Conservation (phyloP, 2,888 invertebrate genomes). For the Neoitamus cyanurus region DNA sequence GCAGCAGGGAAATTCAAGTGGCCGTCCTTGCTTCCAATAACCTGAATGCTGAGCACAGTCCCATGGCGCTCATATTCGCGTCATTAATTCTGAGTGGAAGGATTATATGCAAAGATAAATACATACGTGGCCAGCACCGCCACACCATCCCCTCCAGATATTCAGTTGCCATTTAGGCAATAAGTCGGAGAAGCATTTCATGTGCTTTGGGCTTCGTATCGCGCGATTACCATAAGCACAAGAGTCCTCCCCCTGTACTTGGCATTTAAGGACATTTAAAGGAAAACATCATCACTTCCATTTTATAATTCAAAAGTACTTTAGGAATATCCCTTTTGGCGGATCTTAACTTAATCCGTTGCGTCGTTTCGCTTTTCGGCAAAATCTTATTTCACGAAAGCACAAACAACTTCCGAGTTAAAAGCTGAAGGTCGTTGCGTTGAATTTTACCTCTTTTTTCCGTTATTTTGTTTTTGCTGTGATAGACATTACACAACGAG, state of each 20-base stretch:
- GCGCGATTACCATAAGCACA: neutral
- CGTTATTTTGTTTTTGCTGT: neutral
- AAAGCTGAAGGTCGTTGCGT: neutral
- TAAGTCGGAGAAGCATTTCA: conserved; percentile 8
- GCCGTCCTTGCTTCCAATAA: neutral
- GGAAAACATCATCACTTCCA: neutral
- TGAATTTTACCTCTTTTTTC: neutral
- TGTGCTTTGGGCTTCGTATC: neutral
- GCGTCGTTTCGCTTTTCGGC: neutral
- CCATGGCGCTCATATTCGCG: neutral
- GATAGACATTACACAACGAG: neutral
- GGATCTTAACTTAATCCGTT: neutral
- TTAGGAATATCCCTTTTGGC: neutral
- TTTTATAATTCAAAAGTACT: conserved; percentile 28
- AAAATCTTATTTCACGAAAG: neutral
- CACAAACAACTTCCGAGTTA: neutral
- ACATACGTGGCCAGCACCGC: neutral
- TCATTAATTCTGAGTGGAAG: conserved; percentile 25
- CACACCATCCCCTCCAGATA: neutral
- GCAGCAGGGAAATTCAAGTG: conserved; percentile 15
- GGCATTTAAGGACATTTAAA: neutral
- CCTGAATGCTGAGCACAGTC: neutral
- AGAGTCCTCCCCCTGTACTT: neutral
- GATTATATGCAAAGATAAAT: conserved; percentile 14
- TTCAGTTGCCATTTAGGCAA: neutral